phyloP scores from a whole-genome alignment of 2,113 vertebrate genomes.

The Stegastes partitus region DNA sequence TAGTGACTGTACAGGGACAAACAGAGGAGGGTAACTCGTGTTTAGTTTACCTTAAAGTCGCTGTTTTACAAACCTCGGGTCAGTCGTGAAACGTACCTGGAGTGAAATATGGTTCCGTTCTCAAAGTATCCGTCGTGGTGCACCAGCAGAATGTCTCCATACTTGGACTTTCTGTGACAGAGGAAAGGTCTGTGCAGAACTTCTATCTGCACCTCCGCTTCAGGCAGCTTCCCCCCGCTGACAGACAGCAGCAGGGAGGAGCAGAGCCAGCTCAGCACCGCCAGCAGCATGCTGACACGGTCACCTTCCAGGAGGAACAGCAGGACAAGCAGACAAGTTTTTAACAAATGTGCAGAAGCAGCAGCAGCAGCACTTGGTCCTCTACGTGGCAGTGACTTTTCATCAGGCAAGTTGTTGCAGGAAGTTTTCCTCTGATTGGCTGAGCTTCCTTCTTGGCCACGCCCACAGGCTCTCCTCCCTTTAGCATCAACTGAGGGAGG shows the following conservation, averaged over 20 bases:
- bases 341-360: background rate
- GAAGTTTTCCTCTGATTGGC: slow-evolving; percentile 64
- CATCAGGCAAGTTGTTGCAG: slow-evolving; percentile 37
- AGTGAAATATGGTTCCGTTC: slow-evolving; percentile 90
- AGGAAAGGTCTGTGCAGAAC: slow-evolving; percentile 91
- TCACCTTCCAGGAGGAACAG: background rate
- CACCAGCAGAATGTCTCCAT: slow-evolving; percentile 91
- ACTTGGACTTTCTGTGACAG: slow-evolving; percentile 90
- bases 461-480: slow-evolving; percentile 34
- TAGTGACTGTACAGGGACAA: background rate
- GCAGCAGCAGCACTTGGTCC: background rate
- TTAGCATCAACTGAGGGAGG: background rate
- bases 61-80: background rate
- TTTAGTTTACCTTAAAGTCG: background rate
- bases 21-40: background rate
- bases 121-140: slow-evolving; percentile 90
- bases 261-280: slow-evolving; percentile 70
- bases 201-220: slow-evolving; percentile 89
- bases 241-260: slow-evolving; percentile 66
- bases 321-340: background rate
- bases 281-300: slow-evolving; percentile 72
- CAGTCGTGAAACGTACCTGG: slow-evolving; percentile 84
- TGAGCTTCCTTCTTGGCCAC: background rate
- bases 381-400: slow-evolving; percentile 77
- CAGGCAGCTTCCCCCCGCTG: slow-evolving; percentile 86